These are phyloP conservation scores for Ridgeia piscesae DNA, from an alignment of 1,140 invertebrate species.

Conservation along the genomic window DNA sequence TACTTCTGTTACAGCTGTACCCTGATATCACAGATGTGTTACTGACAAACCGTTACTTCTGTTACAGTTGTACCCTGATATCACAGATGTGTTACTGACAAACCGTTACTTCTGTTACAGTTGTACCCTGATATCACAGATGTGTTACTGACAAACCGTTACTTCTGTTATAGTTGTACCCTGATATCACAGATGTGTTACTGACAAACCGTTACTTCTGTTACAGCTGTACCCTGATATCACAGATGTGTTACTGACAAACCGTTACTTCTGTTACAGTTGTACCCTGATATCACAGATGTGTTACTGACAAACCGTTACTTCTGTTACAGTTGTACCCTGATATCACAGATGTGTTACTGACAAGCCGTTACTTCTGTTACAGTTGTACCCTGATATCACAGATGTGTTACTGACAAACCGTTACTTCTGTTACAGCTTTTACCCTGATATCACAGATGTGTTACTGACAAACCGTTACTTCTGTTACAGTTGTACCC, in stretches of 20 bases:
- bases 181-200: too few relatives aligned
- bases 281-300: too few relatives aligned
- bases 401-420: too few relatives aligned
- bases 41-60: neutral
- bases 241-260: neutral
- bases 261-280: neutral
- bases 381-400: constrained; percentile 19
- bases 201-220: neutral
- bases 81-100: too few relatives aligned
- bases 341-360: neutral
- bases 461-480: neutral
- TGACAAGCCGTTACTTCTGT: neutral
- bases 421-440: neutral
- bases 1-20: neutral
- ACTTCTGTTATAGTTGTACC: constrained; percentile 11
- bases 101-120: neutral
- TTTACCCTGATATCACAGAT: neutral
- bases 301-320: too few relatives aligned
- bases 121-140: neutral
- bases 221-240: neutral
- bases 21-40: neutral
- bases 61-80: constrained; percentile 18
- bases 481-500: constrained; percentile 13
- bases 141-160: neutral
- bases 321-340: neutral